Evolutionary conservation across 1,140 invertebrate species (phyloP).

Genomic region (Drosophila leontia): DNA sequence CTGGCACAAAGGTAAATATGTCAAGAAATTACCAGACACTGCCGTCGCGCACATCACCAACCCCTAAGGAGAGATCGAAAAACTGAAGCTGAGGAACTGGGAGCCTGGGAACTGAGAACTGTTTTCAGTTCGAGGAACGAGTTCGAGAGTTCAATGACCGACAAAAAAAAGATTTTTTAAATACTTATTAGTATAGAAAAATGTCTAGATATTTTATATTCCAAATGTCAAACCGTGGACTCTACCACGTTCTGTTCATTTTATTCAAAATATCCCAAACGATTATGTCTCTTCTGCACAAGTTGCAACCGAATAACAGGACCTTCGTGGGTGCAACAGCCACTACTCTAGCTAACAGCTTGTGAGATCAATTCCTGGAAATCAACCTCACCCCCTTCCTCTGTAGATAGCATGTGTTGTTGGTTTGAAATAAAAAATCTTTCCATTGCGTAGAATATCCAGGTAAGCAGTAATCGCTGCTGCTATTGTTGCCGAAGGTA

Average conservation of each 20-base stretch:
- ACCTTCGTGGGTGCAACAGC: not conserved
- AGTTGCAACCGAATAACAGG: not conserved
- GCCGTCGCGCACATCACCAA: constrained; percentile 8
- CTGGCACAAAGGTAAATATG: constrained; percentile 24
- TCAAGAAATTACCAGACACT: constrained; percentile 24
- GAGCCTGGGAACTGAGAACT: not conserved
- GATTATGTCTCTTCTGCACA: not conserved
- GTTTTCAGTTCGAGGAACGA: not conserved
- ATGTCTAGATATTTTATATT: not conserved
- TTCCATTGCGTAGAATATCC: constrained; percentile 16
- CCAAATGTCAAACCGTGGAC: no score
- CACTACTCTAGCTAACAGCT: not conserved
- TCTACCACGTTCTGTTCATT: not conserved
- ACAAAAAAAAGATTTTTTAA: constrained; percentile 31
- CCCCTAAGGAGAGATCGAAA: constrained; percentile 25
- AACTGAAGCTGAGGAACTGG: constrained; percentile 3
- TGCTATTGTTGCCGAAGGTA: constrained; percentile 39
- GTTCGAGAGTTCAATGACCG: constrained; percentile 54
- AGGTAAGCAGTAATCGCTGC: constrained; percentile 10
- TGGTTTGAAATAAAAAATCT: constrained; percentile 18
- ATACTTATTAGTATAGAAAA: not conserved
- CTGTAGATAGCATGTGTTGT: constrained; percentile 31
- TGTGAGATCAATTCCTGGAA: constrained; percentile 38
- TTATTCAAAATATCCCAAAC: not conserved
- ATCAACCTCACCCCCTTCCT: constrained; percentile 11